Evolutionary conservation across 2,113 vertebrate genomes (phyloP), one percentile per base, ranked within the genome.

Genomic region (Phalacrocorax aristotelis): DNA sequence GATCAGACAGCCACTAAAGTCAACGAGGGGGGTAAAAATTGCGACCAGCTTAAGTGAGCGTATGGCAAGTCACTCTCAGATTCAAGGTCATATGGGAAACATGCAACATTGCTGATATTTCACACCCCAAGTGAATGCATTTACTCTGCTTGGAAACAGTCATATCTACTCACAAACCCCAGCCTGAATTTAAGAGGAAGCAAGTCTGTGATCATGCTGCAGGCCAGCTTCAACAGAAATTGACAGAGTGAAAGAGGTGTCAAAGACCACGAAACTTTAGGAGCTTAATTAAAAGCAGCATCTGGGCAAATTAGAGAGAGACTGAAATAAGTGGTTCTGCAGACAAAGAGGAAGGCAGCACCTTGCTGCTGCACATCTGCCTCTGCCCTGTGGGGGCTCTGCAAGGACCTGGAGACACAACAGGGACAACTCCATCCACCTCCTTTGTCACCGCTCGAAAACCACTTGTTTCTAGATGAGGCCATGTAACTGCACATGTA

Each of bases 221-320:
- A 75, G 95, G 87, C 51, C 90, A 95, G 88, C 55, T 83, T 87
- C 90, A 27, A 66, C 58, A 0, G 62, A 88, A 95, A 90, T 12
- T 90, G 92, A 74, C 62, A 26, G 81, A 94, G 54, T 90, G 84
- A 91, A 90, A 94, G 90, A 80, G 66, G 85, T 90, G 82, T 96
- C 70, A 69, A 80, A 90, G 85, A 96, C 78, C 52, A 34, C 74
- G 82, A 91, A 96, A 93, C 58, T 96, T 94, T 49, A 36, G 20
- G 75, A 90, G 66, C 66, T 93, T 95, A 96, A 96, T 97, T 95
- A 97, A 96, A 96, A 96, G 79, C 75, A 96, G 79, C 85, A 93
- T 90, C 96, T 96, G 96, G 79, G 92, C 49, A 96, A 96, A 95
- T 96, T 90, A 95, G 75, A 88, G 62, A 65, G 52, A 90, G 58